These are phyloP conservation scores for Capreolus pygargus DNA, from an alignment of 2,113 vertebrate genomes.

Conservation along the genomic window DNA sequence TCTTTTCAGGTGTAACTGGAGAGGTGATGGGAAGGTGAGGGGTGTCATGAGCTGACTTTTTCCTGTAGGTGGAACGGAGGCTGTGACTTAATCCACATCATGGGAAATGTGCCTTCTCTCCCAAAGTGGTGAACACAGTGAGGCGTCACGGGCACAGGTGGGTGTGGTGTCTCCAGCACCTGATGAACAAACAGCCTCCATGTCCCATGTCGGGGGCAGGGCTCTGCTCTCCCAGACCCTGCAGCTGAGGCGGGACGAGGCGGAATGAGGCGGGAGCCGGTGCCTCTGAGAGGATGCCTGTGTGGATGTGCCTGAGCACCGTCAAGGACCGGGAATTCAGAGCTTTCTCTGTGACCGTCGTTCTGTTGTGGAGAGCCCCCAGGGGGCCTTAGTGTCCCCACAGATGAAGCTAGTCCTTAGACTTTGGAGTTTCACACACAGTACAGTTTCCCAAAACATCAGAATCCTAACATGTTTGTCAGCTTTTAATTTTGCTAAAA, in stretches of 20 bases:
- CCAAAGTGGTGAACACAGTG: neutral
- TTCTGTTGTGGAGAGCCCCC: neutral
- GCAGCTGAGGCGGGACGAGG: neutral
- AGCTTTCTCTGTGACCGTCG: neutral
- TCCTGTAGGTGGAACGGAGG: neutral
- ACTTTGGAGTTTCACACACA: neutral
- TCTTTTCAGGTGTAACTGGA: neutral
- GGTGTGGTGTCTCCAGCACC: neutral
- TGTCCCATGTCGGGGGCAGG: neutral
- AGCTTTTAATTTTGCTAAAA: constrained; percentile 1
- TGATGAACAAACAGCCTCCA: neutral
- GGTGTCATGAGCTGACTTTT: neutral
- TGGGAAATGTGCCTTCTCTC: neutral
- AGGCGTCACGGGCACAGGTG: neutral
- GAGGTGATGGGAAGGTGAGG: neutral
- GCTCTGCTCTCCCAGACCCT: neutral
- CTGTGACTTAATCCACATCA: neutral
- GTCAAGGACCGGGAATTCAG: neutral
- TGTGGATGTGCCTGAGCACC: neutral
- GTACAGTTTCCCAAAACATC: neutral
- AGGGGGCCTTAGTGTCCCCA: neutral
- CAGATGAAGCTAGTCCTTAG: neutral
- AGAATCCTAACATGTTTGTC: neutral
- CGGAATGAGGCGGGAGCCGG: accelerated
- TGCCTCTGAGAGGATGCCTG: neutral